Conservation (phyloP, 1,140 invertebrate species). For the Ips typographus region DNA sequence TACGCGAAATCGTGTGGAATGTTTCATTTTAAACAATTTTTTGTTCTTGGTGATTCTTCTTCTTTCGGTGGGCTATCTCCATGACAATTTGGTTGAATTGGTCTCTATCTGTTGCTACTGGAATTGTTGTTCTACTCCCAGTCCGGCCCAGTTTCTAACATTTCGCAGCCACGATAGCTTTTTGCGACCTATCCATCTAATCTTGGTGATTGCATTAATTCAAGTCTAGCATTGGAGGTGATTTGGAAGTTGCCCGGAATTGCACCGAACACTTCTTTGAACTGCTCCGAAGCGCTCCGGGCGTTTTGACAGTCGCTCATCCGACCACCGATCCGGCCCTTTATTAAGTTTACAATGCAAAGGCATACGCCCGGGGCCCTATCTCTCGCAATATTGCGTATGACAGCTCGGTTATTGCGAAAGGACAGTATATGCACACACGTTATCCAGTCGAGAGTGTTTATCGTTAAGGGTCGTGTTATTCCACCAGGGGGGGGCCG, state of each 20-base stretch:
- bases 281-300: neutral
- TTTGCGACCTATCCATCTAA: too few species aligned
- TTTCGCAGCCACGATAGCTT: too few species aligned
- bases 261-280: constrained; percentile 19
- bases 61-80: too few species aligned
- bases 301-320: constrained; percentile 10
- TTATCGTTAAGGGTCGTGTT: constrained; percentile 5
- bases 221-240: too few species aligned
- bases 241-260: neutral
- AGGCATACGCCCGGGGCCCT: constrained; percentile 45
- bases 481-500: constrained; percentile 7
- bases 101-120: too few species aligned
- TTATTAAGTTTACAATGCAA: constrained; percentile 51
- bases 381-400: constrained; percentile 42
- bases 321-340: constrained; percentile 28
- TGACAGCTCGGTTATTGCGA: constrained; percentile 41
- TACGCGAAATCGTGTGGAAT: neutral
- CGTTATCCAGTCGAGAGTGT: constrained; percentile 17
- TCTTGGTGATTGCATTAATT: too few species aligned
- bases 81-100: too few species aligned
- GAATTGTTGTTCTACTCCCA: too few species aligned
- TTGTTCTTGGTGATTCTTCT: too few species aligned
- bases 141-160: too few species aligned
- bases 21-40: neutral
- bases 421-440: constrained; percentile 15